A percentile compares a stretch with the other conserved stretches of the same genome.
Conservation (phyloP, 2,888 invertebrate species). For the Lissonota sp. region DNA sequence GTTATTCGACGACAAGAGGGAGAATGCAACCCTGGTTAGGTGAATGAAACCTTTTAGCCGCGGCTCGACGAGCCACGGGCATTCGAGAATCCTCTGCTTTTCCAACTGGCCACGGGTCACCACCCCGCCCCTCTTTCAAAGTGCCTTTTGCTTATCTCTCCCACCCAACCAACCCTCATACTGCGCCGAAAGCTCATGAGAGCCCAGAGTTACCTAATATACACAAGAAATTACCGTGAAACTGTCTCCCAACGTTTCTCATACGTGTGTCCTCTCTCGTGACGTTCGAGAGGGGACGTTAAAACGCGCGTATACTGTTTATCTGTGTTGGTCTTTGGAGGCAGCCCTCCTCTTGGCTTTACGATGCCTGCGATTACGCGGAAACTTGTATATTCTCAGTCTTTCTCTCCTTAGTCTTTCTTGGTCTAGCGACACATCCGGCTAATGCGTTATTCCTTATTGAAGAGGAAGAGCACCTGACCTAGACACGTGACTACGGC, state of each 20-base stretch:
- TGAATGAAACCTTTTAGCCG: conserved; percentile 61
- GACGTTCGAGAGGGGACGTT: conserved; percentile 42
- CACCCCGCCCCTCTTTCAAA: conserved; percentile 50
- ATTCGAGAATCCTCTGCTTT: conserved; percentile 57
- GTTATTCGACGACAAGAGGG: conserved; percentile 40
- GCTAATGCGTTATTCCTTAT: conserved; percentile 19
- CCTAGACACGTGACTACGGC: conserved; percentile 19
- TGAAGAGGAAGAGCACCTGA: conserved; percentile 49
- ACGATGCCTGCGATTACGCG: conserved; percentile 20
- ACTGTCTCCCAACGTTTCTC: conserved; percentile 21
- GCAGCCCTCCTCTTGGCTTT: background rate
- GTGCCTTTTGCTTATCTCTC: conserved; percentile 41
- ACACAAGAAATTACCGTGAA: conserved; percentile 51
- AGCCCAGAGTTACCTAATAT: conserved; percentile 47
- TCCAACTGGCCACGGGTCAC: conserved; percentile 64
- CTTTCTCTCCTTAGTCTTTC: background rate
- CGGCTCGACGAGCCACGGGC: conserved; percentile 48
- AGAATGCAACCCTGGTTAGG: conserved; percentile 28
- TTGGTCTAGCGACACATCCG: conserved; percentile 46
- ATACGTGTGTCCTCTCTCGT: conserved; percentile 21
- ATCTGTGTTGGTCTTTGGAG: background rate
- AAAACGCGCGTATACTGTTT: conserved; percentile 23
- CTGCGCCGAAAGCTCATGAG: conserved; percentile 20
- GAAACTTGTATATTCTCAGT: conserved; percentile 26
- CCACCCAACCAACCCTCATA: conserved; percentile 8